Evolutionary conservation across 30 jellyfish, hydroid and myxozoan genomes (phyloP).

Genomic region (Catostylus mosaicus): DNA sequence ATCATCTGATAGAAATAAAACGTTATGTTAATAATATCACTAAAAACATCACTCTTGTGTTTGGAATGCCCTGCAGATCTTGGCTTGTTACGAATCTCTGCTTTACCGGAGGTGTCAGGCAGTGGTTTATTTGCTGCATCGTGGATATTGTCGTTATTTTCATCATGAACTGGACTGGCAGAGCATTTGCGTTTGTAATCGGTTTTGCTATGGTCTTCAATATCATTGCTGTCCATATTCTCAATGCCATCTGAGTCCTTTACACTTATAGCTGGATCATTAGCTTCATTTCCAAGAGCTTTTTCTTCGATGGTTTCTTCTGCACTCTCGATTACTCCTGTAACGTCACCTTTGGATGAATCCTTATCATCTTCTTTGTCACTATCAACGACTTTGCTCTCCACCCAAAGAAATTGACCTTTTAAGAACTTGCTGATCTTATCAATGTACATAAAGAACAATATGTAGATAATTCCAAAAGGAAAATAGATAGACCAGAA

Average conservation of each 20-base stretch:
- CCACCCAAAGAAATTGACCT: constrained; percentile 86
- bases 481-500: constrained; percentile 86
- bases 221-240: not conserved
- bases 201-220: not conserved
- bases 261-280: not conserved
- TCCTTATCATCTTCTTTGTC: not conserved
- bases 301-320: too few relatives aligned
- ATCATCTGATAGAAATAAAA: constrained; percentile 92
- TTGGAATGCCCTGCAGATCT: not conserved
- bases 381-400: not conserved
- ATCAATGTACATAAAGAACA: constrained; percentile 83
- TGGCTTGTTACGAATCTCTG: not conserved
- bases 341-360: not conserved
- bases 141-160: not conserved
- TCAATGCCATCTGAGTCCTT: not conserved
- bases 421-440: constrained; percentile 70
- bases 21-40: constrained; percentile 72
- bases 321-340: not conserved
- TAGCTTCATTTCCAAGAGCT: too few relatives aligned
- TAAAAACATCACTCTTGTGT: constrained; percentile 59
- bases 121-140: not conserved
- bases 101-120: not conserved
- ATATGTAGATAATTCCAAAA: constrained; percentile 66
- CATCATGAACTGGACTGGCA: not conserved
- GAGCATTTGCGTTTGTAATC: not conserved